These are phyloP conservation scores for Galagoides demidoff DNA, from an alignment of 2,797 vertebrate species.

Conservation along the genomic window DNA sequence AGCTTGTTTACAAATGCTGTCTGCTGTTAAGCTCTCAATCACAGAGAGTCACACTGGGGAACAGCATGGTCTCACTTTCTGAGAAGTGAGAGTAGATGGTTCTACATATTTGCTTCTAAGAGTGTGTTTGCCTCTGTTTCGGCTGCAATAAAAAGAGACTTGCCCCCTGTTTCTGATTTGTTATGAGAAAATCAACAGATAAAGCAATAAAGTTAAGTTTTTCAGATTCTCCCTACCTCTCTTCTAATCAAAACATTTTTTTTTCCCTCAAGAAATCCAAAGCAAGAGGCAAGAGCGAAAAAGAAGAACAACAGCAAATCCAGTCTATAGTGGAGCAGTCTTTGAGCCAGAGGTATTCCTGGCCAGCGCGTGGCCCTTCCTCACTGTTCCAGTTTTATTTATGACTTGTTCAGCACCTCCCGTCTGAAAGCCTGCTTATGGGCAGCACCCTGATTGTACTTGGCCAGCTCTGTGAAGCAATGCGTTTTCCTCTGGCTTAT, in stretches of 20 bases:
- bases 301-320: slow-evolving; percentile 98
- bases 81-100: neutral
- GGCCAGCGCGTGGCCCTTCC: neutral
- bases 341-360: slow-evolving; percentile 96
- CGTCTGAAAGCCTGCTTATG: slow-evolving; percentile 15
- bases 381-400: neutral
- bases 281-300: slow-evolving; percentile 98
- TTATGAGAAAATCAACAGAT: neutral
- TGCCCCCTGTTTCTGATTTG: neutral
- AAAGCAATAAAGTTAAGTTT: slow-evolving; percentile 28
- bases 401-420: neutral
- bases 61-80: neutral
- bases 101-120: neutral
- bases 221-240: slow-evolving; percentile 34
- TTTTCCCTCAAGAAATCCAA: slow-evolving; percentile 94
- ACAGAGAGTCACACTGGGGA: neutral
- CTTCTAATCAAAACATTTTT: slow-evolving; percentile 81
- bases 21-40: neutral
- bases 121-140: neutral
- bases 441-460: neutral
- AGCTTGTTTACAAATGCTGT: neutral
- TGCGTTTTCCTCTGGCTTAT: neutral
- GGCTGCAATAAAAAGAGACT: neutral
- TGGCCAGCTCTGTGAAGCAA: neutral
- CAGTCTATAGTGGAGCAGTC: slow-evolving; percentile 98